These are phyloP conservation scores for Decapterus maruadsi DNA, from an alignment of 2,797 vertebrate genomes.

Conservation along the genomic window DNA sequence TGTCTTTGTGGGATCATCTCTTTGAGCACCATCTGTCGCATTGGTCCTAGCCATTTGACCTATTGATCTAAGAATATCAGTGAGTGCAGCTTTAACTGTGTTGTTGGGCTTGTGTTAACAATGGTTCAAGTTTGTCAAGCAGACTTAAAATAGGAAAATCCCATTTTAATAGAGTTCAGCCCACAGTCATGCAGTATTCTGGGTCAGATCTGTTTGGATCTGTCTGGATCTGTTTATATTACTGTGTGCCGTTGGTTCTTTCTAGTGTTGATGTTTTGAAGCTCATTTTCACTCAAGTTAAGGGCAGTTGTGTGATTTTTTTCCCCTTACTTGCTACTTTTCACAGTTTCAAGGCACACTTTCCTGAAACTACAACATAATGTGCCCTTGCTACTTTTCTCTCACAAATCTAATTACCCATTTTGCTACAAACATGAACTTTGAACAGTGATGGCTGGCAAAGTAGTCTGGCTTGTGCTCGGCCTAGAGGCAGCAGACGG, in stretches of 20 bases:
- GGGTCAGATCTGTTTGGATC: background rate
- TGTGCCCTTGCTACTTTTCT: slow-evolving; percentile 1
- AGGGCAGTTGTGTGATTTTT: background rate
- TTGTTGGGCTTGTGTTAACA: background rate
- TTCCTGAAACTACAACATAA: background rate
- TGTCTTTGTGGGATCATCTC: background rate
- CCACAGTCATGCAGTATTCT: background rate
- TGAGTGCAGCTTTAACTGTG: background rate
- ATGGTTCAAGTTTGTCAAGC: background rate
- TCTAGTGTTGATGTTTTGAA: slow-evolving; percentile 7
- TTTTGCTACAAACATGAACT: slow-evolving; percentile 41
- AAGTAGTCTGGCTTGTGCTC: slow-evolving; percentile 20
- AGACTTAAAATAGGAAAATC: background rate
- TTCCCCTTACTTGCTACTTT: background rate
- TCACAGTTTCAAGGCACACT: background rate
- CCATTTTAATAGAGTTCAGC: background rate
- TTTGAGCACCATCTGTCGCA: background rate
- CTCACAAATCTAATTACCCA: slow-evolving; percentile 31
- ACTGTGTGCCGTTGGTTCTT: background rate
- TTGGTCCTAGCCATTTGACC: background rate
- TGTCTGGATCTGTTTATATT: background rate
- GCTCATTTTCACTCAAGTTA: slow-evolving; percentile 3
- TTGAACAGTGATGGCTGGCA: slow-evolving; percentile 19
- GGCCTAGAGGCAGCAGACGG: slow-evolving; percentile 35
- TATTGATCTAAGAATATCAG: background rate